phyloP scores from a whole-genome alignment of 2,888 invertebrate species.

The Coronaproctus castanopsis region DNA sequence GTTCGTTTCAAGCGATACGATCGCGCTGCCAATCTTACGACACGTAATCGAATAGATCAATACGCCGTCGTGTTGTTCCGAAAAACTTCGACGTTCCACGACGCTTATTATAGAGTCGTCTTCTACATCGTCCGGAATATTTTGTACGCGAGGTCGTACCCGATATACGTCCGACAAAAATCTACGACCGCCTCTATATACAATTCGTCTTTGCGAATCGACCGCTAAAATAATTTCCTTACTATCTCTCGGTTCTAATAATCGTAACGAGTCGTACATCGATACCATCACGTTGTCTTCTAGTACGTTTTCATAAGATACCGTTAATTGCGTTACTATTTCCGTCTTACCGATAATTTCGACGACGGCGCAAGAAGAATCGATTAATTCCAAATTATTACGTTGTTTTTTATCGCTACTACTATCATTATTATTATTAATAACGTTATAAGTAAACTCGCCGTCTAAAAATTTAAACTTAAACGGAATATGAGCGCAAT shows the following conservation, averaged over 20 bases:
- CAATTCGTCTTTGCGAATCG: neutral
- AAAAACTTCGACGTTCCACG: neutral
- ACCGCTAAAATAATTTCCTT: neutral
- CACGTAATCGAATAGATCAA: neutral
- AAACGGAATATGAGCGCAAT: neutral
- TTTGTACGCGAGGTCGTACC: neutral
- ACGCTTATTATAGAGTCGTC: neutral
- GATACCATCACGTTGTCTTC: neutral
- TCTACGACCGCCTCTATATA: neutral
- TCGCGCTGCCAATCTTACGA: neutral
- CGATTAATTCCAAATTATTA: neutral
- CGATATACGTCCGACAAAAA: too few relatives aligned
- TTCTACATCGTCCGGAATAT: neutral
- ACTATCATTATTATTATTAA: too few relatives aligned
- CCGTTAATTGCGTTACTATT: neutral
- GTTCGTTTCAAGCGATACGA: neutral
- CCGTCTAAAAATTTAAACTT: neutral
- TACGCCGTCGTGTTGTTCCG: neutral
- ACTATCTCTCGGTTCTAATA: neutral
- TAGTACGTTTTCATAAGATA: neutral
- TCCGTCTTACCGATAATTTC: neutral
- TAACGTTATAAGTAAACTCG: neutral
- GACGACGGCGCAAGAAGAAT: neutral
- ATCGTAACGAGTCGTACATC: neutral
- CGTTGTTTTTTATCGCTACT: too few relatives aligned